phyloP scores from a whole-genome alignment of 2,797 vertebrate species.

The Kryptolebias ocellatus region DNA sequence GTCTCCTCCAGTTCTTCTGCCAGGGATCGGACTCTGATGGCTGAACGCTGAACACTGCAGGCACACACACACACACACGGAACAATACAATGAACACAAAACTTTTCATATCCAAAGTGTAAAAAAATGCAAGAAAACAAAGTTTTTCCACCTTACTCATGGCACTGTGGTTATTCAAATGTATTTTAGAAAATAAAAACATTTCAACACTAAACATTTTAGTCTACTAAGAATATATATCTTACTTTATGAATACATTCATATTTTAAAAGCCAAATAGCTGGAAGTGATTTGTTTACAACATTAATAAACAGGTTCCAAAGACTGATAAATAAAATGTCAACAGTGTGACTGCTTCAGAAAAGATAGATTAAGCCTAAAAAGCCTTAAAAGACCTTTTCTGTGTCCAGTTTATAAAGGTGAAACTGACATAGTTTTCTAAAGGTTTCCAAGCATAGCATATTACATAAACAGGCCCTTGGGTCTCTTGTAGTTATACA shows the following conservation, averaged over 20 bases:
- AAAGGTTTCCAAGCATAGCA: no score
- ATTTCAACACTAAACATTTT: neutral
- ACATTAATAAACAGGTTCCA: neutral
- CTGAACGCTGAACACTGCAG: conserved; percentile 73
- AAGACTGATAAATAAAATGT: no score
- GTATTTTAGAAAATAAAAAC: neutral
- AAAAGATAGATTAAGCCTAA: no score
- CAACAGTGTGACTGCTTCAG: no score
- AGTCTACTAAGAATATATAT: neutral
- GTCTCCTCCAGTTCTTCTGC: conserved; percentile 81
- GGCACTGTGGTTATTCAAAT: no score
- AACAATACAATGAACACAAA: neutral
- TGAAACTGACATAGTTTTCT: no score
- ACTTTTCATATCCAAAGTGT: neutral
- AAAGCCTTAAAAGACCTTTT: no score
- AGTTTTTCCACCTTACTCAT: neutral
- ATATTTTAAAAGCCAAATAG: neutral
- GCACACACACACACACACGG: neutral
- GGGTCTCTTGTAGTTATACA: no score
- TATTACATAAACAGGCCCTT: no score
- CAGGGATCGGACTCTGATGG: conserved; percentile 65
- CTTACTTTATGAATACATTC: neutral
- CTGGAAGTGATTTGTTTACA: neutral
- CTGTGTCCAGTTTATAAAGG: no score
- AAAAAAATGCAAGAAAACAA: no score